Evolutionary conservation across 30 jellyfish, hydroid and myxozoan genomes (phyloP).

Genomic region (Euphysa ruthae): DNA sequence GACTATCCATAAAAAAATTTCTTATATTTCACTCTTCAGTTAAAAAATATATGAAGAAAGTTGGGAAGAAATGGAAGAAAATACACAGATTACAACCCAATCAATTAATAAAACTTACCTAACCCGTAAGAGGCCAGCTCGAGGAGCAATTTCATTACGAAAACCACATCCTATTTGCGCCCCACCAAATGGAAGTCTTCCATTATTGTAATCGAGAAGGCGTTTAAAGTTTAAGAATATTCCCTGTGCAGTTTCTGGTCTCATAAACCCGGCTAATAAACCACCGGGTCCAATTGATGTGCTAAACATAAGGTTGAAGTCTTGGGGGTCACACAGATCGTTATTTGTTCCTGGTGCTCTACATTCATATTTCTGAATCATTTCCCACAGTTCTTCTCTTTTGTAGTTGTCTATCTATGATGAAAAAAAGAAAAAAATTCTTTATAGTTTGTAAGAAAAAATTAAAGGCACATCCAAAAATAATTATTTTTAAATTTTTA

Average conservation of each 20-base stretch:
- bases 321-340: slow-evolving; percentile 87
- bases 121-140: slow-evolving; percentile 94
- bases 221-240: slow-evolving; percentile 90
- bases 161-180: slow-evolving; percentile 99
- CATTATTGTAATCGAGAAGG: slow-evolving; percentile 86
- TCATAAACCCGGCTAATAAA: slow-evolving; percentile 78
- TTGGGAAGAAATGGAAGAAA: too few species aligned
- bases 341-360: slow-evolving; percentile 93
- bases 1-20: too few species aligned
- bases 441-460: too few species aligned
- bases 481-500: too few species aligned
- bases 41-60: too few species aligned
- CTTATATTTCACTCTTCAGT: too few species aligned
- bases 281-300: slow-evolving; percentile 99
- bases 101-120: slow-evolving; percentile 41
- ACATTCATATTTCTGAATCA: slow-evolving; percentile 67
- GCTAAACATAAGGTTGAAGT: slow-evolving; percentile 89
- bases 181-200: slow-evolving; percentile 96
- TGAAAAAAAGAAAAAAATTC: too few species aligned
- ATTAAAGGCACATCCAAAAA: too few species aligned
- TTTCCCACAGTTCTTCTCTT: slow-evolving; percentile 74
- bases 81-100: too few species aligned
- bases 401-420: slow-evolving; percentile 71
- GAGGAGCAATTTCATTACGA: slow-evolving; percentile 97
- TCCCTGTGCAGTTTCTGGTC: slow-evolving; percentile 99